Conservation (phyloP, 2,797 vertebrate genomes). For the Falco biarmicus region DNA sequence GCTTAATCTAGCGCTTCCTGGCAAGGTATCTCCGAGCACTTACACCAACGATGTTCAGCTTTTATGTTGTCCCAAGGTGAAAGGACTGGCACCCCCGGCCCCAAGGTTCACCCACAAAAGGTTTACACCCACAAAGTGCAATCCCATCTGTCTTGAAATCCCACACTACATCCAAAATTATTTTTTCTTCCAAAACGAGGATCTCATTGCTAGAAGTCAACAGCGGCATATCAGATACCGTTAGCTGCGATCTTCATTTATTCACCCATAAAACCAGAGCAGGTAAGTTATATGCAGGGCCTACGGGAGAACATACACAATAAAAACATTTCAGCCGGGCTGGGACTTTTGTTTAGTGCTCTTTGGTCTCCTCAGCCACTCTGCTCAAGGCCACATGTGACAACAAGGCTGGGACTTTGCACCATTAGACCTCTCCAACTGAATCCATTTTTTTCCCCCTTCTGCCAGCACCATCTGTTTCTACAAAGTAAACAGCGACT, state of each 20-base stretch:
- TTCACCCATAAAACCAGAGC: not conserved
- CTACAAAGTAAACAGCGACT: not conserved
- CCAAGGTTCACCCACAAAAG: not conserved
- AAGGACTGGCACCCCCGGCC: not conserved
- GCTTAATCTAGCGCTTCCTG: not conserved
- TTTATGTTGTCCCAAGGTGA: not conserved
- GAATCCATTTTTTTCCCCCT: not conserved
- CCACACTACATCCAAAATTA: not conserved
- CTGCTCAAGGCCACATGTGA: not conserved
- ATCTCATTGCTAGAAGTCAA: not conserved
- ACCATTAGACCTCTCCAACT: not conserved
- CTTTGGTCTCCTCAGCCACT: not conserved
- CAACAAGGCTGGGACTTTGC: not conserved
- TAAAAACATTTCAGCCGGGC: not conserved
- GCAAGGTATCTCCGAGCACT: not conserved
- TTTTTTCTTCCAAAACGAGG: not conserved
- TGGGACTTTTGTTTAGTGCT: not conserved
- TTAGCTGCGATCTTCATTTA: not conserved
- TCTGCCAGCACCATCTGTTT: slow-evolving; percentile 58
- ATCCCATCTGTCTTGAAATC: not conserved
- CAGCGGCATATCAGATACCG: accelerated
- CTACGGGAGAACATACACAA: not conserved
- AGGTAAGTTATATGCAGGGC: not conserved
- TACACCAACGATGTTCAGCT: not conserved
- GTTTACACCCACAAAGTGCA: not conserved